These are phyloP conservation scores for Cotesia vestalis DNA, from an alignment of 1,140 invertebrate genomes.

Conservation along the genomic window DNA sequence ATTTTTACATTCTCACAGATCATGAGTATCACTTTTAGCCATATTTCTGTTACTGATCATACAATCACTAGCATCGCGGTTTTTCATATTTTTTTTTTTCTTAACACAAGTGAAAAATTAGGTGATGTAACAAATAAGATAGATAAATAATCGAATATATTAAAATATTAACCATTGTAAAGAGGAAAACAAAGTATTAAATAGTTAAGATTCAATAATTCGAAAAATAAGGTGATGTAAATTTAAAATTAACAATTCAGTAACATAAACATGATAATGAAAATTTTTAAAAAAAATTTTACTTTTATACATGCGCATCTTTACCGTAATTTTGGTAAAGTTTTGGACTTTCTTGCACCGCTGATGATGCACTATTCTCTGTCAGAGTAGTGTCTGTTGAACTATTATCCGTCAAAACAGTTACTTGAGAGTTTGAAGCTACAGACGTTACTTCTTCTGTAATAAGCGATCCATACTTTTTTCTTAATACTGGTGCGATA, in stretches of 20 bases:
- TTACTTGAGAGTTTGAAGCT: slow-evolving; percentile 47
- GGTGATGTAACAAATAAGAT: too few relatives aligned
- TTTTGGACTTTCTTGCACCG: slow-evolving; percentile 56
- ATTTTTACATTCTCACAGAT: not conserved
- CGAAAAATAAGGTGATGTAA: not conserved
- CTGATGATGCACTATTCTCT: slow-evolving; percentile 42
- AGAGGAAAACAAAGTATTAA: too few relatives aligned
- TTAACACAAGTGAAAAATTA: too few relatives aligned
- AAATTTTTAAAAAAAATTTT: not conserved
- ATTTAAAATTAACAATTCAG: not conserved
- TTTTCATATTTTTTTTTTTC: too few relatives aligned
- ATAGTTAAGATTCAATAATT: too few relatives aligned
- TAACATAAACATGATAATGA: not conserved
- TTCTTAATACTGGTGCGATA: slow-evolving; percentile 58
- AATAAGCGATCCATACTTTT: slow-evolving; percentile 42
- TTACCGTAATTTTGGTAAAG: slow-evolving; percentile 62
- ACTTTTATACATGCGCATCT: slow-evolving; percentile 36
- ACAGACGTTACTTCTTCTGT: slow-evolving; percentile 54
- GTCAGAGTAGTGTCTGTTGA: slow-evolving; percentile 40
- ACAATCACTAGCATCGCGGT: too few relatives aligned
- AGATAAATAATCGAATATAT: too few relatives aligned
- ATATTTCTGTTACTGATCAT: too few relatives aligned
- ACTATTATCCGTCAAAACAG: slow-evolving; percentile 46
- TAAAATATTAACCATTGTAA: too few relatives aligned
- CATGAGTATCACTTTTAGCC: too few relatives aligned